Evolutionary conservation across 2,888 invertebrate species (phyloP).

Genomic region (Zygogramma bicolorata): DNA sequence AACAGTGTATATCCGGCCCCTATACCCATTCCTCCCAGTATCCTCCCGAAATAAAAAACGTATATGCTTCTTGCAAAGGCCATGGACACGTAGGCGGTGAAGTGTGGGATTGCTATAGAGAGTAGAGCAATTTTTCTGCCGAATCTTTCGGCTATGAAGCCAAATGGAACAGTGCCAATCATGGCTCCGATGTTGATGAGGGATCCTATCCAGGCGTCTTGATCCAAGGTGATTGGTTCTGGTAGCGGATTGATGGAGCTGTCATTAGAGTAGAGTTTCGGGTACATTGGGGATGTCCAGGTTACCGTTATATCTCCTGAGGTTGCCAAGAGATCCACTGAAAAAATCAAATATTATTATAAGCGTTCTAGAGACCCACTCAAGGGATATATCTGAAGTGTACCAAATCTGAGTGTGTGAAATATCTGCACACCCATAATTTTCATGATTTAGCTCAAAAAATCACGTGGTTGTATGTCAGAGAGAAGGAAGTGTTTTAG

Average conservation of each 20-base stretch:
- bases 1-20: conserved; percentile 79
- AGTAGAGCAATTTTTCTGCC: conserved; percentile 78
- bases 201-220: conserved; percentile 69
- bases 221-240: conserved; percentile 55
- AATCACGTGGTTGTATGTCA: too few species aligned
- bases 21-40: conserved; percentile 73
- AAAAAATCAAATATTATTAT: too few species aligned
- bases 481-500: too few species aligned
- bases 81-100: conserved; percentile 48
- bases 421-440: too few species aligned
- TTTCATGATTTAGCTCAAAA: too few species aligned
- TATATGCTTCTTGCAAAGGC: conserved; percentile 49
- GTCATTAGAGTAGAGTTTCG: conserved; percentile 52
- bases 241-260: conserved; percentile 59
- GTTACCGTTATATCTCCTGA: conserved; percentile 51
- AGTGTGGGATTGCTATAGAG: conserved; percentile 61
- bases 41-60: conserved; percentile 63
- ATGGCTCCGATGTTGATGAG: conserved; percentile 67
- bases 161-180: conserved; percentile 76
- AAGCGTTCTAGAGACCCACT: too few species aligned
- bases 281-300: conserved; percentile 52
- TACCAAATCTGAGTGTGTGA: too few species aligned
- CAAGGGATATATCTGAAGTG: too few species aligned
- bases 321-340: conserved; percentile 52
- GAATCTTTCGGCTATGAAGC: conserved; percentile 73